Base-by-base conservation (phyloP, 2,797 vertebrate genomes). In the Leptodactylus fallax region DNA sequence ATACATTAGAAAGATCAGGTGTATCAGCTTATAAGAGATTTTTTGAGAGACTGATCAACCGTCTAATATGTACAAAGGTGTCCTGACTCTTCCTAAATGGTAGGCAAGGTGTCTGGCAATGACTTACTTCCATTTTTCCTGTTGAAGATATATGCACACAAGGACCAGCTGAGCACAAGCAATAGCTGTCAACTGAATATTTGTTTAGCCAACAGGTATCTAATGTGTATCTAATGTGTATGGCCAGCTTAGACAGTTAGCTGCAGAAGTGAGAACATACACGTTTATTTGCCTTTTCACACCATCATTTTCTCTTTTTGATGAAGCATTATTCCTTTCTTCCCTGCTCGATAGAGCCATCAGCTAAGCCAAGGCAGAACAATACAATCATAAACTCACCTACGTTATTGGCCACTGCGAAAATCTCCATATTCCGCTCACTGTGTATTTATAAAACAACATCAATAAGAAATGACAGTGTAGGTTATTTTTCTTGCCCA, bases 381-480 rank as follows among this genome's bases (percentile, higher is more conserved):
- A 65, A 81, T 49, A 63, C 36, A 47, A 8, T 49, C 60, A 11
- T 49, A 7, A 51, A 76, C 21, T 85, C 71, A 77, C 71, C 45
- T 79, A 56, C 17, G 60, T 77, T 65, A 72, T 65, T 53, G 53
- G 36, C 25, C 56, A 71, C 19, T 25, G n/a, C 14, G 49, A 58
- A 71, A 79, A 86, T 83, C 74, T 83, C 53, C 63, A 79, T 74
- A 83, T 83, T 83, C 63, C 65, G 16, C 80, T 79, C 65, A 78
- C 74, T 58, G 27, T 72, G 71, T 83, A 86, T 83, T 89, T 87
- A 87, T 83, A 60, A 83, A 89, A 83, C 80, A 72, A 83, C 88
- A 87, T 89, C 88, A 87, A 89, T 89, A 87, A 78, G 53, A 79
- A 55, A 86, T 89, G 88, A 89, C 85, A 89, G 81, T 55, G 65